These are phyloP conservation scores for Dasypus novemcinctus DNA, from an alignment of 2,113 vertebrate genomes.

Conservation along the genomic window DNA sequence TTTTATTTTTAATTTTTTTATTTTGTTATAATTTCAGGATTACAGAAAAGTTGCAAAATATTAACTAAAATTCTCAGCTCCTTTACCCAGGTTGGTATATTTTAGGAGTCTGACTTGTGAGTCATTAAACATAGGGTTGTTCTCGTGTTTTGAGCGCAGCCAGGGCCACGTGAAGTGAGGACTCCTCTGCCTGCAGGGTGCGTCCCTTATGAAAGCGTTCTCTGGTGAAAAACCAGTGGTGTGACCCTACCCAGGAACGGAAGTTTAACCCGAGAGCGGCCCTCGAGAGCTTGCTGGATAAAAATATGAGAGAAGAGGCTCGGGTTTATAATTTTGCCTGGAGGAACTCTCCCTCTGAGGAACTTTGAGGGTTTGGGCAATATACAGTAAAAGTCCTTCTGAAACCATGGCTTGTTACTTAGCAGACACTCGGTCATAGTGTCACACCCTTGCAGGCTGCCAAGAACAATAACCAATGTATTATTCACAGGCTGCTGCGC, in stretches of 20 bases:
- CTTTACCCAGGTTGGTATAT: neutral
- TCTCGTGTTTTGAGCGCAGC: neutral
- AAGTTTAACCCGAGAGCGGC: neutral
- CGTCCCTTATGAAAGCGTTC: neutral
- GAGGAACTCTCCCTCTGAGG: neutral
- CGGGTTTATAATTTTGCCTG: neutral
- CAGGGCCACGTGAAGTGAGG: neutral
- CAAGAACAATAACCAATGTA: neutral
- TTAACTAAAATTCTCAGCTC: neutral
- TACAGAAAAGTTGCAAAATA: neutral
- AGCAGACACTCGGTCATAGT: neutral
- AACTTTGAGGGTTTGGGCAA: neutral
- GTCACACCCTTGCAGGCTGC: neutral
- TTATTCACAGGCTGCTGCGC: neutral
- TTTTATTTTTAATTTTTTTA: neutral
- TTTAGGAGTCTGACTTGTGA: neutral
- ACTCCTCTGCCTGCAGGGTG: neutral
- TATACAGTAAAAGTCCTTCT: neutral
- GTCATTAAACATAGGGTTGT: neutral
- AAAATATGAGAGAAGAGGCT: neutral
- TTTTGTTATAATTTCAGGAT: neutral
- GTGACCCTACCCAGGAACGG: conserved; percentile 14
- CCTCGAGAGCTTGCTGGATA: neutral
- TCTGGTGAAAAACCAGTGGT: neutral
- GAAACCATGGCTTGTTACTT: neutral